Evolutionary conservation across 2,797 vertebrate genomes (phyloP).

Genomic region (Semaprochilodus insignis): DNA sequence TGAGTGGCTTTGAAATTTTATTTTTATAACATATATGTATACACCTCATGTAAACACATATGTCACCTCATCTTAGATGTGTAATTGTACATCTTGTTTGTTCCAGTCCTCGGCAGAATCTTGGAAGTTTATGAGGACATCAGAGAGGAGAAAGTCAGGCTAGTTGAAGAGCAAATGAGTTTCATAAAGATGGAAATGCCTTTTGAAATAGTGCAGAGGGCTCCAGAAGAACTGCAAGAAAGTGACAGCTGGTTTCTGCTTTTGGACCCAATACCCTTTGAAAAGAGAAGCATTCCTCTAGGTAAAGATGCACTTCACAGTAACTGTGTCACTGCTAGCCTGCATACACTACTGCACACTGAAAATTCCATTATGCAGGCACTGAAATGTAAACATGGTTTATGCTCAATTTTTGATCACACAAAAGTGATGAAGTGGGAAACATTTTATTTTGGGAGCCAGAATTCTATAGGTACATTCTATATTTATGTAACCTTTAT

Average conservation of each 20-base stretch:
- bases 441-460: too few species aligned
- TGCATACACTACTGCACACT: neutral
- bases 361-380: too few species aligned
- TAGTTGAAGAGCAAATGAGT: neutral
- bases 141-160: conserved; percentile 19
- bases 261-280: conserved; percentile 24
- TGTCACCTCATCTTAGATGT: neutral
- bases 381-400: too few species aligned
- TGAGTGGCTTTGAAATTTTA: too few species aligned
- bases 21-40: neutral
- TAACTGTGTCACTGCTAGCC: neutral
- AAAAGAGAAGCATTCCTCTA: conserved; percentile 13
- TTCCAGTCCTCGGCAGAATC: neutral
- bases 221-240: conserved; percentile 11
- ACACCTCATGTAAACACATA: too few species aligned
- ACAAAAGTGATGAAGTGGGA: too few species aligned
- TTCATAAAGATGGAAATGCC: conserved; percentile 1
- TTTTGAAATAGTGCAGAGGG: conserved; percentile 4
- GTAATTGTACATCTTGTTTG: conserved; percentile 23
- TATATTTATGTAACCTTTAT: too few species aligned
- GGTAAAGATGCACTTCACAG: neutral
- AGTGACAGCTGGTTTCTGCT: conserved; percentile 42
- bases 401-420: too few species aligned
- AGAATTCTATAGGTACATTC: too few species aligned
- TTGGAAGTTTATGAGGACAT: conserved; percentile 20